phyloP scores from a whole-genome alignment of 2,797 vertebrate species.

The Pseudomugil gertrudae region DNA sequence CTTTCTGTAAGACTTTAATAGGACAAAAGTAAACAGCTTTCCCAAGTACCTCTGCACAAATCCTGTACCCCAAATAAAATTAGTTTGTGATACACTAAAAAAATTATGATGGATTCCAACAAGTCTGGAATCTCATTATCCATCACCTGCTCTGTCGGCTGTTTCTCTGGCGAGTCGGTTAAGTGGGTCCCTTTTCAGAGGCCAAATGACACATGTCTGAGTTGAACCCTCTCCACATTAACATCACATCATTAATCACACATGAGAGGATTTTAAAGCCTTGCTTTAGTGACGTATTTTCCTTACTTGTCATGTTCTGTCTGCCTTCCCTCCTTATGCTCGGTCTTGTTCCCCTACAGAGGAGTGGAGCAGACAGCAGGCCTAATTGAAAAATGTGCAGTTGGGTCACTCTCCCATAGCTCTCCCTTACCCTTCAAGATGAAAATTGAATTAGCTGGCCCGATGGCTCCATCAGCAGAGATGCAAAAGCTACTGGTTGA shows the following conservation, averaged over 20 bases:
- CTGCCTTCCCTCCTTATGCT: constrained; percentile 27
- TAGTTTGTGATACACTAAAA: constrained; percentile 18
- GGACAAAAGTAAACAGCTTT: not conserved
- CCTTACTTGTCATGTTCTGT: constrained; percentile 45
- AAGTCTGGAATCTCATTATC: constrained; percentile 38
- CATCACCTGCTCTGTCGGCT: constrained; percentile 36
- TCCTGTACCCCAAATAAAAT: constrained; percentile 17
- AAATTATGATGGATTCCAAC: constrained; percentile 32
- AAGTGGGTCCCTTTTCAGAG: constrained; percentile 41
- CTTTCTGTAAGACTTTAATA: not conserved
- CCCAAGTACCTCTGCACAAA: constrained; percentile 7
- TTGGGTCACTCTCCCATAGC: constrained; percentile 61
- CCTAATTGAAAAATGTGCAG: constrained; percentile 76
- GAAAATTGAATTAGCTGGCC: constrained; percentile 78
- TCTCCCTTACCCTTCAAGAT: constrained; percentile 25
- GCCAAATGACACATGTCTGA: constrained; percentile 47
- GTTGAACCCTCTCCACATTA: constrained; percentile 49
- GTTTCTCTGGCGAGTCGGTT: constrained; percentile 19
- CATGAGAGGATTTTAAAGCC: constrained; percentile 43
- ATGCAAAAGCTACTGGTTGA: constrained; percentile 72
- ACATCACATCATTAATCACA: constrained; percentile 54
- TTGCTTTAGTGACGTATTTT: constrained; percentile 36
- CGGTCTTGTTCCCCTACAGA: constrained; percentile 38
- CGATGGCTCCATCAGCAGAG: constrained; percentile 72
- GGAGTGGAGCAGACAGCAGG: constrained; percentile 53